These are phyloP conservation scores for Mungos mungo DNA, from an alignment of 2,113 vertebrate genomes.

Conservation along the genomic window DNA sequence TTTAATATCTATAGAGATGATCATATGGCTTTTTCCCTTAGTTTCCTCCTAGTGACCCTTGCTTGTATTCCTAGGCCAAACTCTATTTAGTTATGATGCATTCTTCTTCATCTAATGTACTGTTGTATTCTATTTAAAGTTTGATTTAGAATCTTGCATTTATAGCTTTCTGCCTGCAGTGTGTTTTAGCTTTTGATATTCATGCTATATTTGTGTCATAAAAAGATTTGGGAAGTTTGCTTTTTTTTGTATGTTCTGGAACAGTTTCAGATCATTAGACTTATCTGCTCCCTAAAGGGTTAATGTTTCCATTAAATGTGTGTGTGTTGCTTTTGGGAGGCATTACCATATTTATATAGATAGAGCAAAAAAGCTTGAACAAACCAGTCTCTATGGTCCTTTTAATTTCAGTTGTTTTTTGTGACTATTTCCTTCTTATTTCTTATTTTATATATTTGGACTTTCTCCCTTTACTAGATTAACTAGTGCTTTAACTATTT, in stretches of 20 bases:
- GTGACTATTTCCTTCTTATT: background rate
- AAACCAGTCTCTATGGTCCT: background rate
- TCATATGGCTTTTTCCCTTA: background rate
- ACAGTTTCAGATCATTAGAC: background rate
- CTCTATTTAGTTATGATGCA: background rate
- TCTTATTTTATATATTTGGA: background rate
- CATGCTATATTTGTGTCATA: background rate
- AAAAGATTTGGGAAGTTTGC: background rate
- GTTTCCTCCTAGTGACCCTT: background rate
- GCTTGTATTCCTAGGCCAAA: background rate
- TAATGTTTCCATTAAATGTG: slow-evolving; percentile 11
- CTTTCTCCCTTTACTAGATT: background rate
- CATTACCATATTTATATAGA: background rate
- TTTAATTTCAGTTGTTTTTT: slow-evolving; percentile 13
- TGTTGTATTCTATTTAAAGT: background rate
- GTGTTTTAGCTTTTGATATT: background rate
- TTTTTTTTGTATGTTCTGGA: background rate
- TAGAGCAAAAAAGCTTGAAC: background rate
- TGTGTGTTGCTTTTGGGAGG: background rate
- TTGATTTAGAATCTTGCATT: slow-evolving; percentile 17
- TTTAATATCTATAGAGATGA: background rate
- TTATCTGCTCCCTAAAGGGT: background rate
- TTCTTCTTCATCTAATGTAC: background rate
- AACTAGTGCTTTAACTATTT: background rate
- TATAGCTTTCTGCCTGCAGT: background rate